These are phyloP conservation scores for Rosalia funebris DNA, from an alignment of 2,888 invertebrate genomes.

Conservation along the genomic window DNA sequence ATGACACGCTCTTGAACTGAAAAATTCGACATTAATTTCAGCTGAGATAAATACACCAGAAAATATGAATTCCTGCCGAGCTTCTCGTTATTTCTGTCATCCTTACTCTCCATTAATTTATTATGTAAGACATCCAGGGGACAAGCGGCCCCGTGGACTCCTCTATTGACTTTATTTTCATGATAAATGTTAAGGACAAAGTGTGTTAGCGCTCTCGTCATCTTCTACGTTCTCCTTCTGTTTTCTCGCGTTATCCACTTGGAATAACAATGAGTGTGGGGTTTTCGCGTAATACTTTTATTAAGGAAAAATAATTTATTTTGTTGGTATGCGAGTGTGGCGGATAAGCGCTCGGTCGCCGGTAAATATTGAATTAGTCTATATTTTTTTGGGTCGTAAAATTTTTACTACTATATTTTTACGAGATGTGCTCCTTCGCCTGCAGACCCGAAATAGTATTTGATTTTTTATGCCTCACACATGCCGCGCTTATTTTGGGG, in stretches of 20 bases:
- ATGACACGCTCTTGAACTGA: too few species aligned
- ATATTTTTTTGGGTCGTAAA: constrained; percentile 9
- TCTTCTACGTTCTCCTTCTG: background rate
- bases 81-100: too few species aligned
- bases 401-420: constrained; percentile 13
- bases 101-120: constrained; percentile 15
- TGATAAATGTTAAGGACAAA: constrained; percentile 22
- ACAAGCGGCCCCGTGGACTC: background rate
- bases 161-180: constrained; percentile 9
- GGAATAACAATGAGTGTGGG: constrained; percentile 18
- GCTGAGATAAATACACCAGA: too few species aligned
- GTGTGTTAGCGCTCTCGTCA: background rate
- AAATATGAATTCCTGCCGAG: too few species aligned
- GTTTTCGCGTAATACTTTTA: constrained; percentile 8
- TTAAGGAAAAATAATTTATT: constrained; percentile 12
- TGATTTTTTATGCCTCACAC: constrained; percentile 12
- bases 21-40: too few species aligned
- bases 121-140: background rate
- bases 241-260: background rate
- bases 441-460: background rate
- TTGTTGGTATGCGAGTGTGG: background rate
- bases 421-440: background rate
- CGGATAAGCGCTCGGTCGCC: background rate
- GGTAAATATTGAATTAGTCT: constrained; percentile 18
- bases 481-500: background rate